These are phyloP conservation scores for Phataginus tricuspis DNA, from an alignment of 2,797 vertebrate genomes.

Conservation along the genomic window DNA sequence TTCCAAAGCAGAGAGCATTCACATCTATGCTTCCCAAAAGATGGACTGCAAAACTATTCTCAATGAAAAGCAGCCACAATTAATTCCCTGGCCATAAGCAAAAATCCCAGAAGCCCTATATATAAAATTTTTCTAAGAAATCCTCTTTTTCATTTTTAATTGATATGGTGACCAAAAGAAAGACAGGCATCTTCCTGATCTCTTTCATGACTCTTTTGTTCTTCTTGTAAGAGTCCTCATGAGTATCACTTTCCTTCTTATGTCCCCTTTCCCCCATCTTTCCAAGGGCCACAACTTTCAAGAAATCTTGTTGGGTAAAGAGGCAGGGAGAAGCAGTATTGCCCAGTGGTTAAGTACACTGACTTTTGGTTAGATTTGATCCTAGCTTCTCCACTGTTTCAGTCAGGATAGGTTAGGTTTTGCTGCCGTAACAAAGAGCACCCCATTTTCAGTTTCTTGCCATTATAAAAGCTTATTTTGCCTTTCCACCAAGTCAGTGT, in stretches of 20 bases:
- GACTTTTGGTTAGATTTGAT: neutral
- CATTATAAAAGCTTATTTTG: neutral
- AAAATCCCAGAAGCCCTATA: slow-evolving; percentile 14
- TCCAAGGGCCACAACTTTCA: neutral
- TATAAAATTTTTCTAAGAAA: slow-evolving; percentile 13
- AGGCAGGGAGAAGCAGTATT: neutral
- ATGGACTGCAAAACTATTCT: slow-evolving; percentile 26
- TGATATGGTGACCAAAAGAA: slow-evolving; percentile 31
- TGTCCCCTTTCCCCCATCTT: neutral
- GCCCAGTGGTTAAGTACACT: neutral
- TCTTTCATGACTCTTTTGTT: neutral
- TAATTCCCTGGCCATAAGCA: slow-evolving; percentile 50
- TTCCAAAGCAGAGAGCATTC: neutral
- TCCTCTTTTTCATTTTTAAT: neutral
- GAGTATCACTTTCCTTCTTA: neutral
- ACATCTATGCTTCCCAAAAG: neutral
- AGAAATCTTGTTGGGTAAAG: neutral
- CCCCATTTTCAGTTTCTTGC: neutral
- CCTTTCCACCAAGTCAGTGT: neutral
- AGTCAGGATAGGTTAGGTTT: neutral
- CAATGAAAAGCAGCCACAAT: slow-evolving; percentile 1
- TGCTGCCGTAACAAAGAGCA: slow-evolving; percentile 5
- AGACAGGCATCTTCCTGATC: neutral
- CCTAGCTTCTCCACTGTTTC: neutral
- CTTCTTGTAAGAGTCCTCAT: neutral